Evolutionary conservation across 2,888 invertebrate genomes (phyloP).

Genomic region (Gibbula magus): DNA sequence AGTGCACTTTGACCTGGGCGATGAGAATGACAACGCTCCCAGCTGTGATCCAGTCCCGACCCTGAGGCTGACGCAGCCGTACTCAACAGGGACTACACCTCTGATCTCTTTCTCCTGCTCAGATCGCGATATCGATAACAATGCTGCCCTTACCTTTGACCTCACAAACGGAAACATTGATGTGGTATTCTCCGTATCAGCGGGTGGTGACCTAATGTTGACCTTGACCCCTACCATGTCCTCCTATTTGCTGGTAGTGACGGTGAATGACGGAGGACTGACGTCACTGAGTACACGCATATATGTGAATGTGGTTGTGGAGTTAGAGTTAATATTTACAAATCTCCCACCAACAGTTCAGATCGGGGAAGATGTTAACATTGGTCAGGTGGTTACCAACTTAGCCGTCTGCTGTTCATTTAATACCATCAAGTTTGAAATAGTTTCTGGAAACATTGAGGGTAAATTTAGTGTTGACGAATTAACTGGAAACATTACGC

Average conservation of each 20-base stretch:
- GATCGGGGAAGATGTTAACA: background rate
- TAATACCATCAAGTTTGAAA: background rate
- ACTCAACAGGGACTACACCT: constrained; percentile 25
- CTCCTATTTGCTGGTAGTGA: constrained; percentile 39
- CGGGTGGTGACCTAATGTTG: constrained; percentile 38
- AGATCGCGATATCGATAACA: constrained; percentile 48
- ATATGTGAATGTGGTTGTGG: constrained; percentile 40
- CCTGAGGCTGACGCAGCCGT: constrained; percentile 42
- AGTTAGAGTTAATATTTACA: background rate
- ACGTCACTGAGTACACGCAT: constrained; percentile 39
- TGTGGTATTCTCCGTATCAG: constrained; percentile 35
- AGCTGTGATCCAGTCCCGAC: constrained; percentile 44
- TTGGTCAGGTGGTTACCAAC: background rate
- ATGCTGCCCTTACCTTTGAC: constrained; percentile 40
- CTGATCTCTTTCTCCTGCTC: constrained; percentile 36
- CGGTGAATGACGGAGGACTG: constrained; percentile 47
- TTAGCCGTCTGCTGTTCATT: background rate
- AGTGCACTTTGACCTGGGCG: constrained; percentile 42
- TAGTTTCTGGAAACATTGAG: background rate
- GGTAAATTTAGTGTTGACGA: background rate
- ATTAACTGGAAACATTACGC: constrained; percentile 74
- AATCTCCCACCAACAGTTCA: background rate
- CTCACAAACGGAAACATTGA: constrained; percentile 40
- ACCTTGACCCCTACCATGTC: constrained; percentile 25
- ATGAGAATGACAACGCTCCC: constrained; percentile 58